These are phyloP conservation scores for Bothrops jararaca DNA, from an alignment of 2,113 vertebrate genomes.

Conservation along the genomic window DNA sequence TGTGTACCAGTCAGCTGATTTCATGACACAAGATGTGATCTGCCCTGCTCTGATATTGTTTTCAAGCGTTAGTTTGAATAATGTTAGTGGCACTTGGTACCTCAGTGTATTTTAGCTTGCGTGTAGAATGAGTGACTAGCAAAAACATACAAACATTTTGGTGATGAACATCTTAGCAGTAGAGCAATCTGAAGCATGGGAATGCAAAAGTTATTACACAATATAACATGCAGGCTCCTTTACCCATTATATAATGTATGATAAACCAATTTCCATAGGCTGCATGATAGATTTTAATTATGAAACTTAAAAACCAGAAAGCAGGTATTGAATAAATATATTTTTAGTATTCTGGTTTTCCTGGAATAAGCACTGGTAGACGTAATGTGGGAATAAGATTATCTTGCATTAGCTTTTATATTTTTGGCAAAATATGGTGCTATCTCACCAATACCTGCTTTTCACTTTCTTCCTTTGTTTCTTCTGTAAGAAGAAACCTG, in stretches of 20 bases:
- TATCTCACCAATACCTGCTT: neutral
- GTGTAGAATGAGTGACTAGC: neutral
- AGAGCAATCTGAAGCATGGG: neutral
- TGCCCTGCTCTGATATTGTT: neutral
- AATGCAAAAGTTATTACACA: neutral
- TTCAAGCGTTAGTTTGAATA: neutral
- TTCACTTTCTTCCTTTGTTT: neutral
- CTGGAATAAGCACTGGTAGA: neutral
- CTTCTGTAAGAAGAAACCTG: neutral
- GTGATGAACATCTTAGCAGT: neutral
- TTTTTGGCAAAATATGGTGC: neutral
- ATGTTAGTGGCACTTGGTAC: neutral
- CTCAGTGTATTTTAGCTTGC: neutral
- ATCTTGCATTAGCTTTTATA: neutral
- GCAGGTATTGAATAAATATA: neutral
- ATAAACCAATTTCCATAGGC: neutral
- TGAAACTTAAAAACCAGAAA: neutral
- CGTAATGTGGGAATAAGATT: neutral
- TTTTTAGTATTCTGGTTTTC: neutral
- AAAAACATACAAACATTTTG: neutral
- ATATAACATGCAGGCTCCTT: neutral
- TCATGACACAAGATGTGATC: neutral
- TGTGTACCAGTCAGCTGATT: neutral
- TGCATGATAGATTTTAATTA: neutral
- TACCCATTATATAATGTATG: neutral